Conservation (phyloP, 2,888 invertebrate genomes). For the Drosophila affinis region DNA sequence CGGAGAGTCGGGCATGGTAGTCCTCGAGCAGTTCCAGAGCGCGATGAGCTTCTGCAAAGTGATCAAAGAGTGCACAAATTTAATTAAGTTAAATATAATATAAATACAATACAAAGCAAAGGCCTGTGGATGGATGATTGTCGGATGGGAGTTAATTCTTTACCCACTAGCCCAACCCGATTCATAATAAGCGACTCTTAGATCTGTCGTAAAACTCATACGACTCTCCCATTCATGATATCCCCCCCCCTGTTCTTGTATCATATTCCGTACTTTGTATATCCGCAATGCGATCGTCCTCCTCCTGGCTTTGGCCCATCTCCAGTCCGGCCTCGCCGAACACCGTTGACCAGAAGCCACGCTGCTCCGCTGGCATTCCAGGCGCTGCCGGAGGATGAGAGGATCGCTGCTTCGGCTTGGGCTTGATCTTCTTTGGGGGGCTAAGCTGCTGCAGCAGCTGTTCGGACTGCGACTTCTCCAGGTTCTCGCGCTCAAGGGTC, state of each 20-base stretch:
- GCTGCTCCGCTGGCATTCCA: constrained; percentile 32
- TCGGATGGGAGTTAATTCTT: too few relatives aligned
- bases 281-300: constrained; percentile 51
- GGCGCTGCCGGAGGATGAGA: constrained; percentile 18
- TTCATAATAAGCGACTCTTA: too few relatives aligned
- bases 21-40: constrained; percentile 99
- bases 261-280: constrained; percentile 28
- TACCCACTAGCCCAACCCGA: too few relatives aligned
- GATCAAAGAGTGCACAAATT: background rate
- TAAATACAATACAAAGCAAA: too few relatives aligned
- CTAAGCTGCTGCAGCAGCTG: constrained; percentile 2
- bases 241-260: too few relatives aligned
- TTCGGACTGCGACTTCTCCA: constrained; percentile 26
- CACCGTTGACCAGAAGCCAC: constrained; percentile 69
- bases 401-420: constrained; percentile 24
- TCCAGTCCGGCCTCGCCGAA: constrained; percentile 68
- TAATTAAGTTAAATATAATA: background rate
- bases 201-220: too few relatives aligned
- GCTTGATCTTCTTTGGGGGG: background rate
- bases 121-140: background rate
- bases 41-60: constrained; percentile 95
- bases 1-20: constrained; percentile 96
- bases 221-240: too few relatives aligned
- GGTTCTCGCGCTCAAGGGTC: constrained; percentile 54
- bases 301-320: constrained; percentile 50